These are phyloP conservation scores for Peromyscus polionotus DNA, from an alignment of 2,113 vertebrate genomes.

Conservation along the genomic window DNA sequence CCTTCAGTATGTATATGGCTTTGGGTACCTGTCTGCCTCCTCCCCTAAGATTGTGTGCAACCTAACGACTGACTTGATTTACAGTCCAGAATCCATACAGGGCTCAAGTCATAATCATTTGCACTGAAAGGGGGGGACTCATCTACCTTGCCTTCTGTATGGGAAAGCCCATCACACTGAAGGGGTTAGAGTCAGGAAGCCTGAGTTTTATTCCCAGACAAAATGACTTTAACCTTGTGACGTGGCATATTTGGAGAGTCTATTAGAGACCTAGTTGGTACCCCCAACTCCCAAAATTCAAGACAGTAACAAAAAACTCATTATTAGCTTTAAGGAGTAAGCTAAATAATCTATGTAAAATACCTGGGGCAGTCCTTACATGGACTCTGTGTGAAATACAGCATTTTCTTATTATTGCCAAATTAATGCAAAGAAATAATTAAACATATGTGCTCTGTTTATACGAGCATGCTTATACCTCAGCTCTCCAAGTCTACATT, in stretches of 20 bases:
- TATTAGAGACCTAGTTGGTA: not conserved
- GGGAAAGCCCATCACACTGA: not conserved
- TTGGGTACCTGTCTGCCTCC: not conserved
- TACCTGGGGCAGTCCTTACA: not conserved
- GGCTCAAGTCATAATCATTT: not conserved
- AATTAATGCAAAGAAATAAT: not conserved
- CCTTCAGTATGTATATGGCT: accelerated
- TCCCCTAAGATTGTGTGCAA: no score
- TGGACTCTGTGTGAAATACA: not conserved
- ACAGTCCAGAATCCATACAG: not conserved
- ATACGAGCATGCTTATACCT: not conserved
- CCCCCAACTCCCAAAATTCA: not conserved
- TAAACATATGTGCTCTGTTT: not conserved
- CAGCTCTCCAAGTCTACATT: not conserved
- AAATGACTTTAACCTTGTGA: not conserved
- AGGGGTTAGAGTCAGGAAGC: not conserved
- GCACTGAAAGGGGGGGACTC: not conserved
- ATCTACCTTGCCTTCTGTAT: not conserved
- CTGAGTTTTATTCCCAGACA: not conserved
- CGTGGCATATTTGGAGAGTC: not conserved
- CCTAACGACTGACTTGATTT: not conserved
- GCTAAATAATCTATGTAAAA: not conserved
- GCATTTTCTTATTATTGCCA: not conserved
- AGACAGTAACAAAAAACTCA: not conserved
- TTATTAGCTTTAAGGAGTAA: not conserved